phyloP scores from a whole-genome alignment of 2,113 vertebrate species.

The Nycticryphes semicollaris region DNA sequence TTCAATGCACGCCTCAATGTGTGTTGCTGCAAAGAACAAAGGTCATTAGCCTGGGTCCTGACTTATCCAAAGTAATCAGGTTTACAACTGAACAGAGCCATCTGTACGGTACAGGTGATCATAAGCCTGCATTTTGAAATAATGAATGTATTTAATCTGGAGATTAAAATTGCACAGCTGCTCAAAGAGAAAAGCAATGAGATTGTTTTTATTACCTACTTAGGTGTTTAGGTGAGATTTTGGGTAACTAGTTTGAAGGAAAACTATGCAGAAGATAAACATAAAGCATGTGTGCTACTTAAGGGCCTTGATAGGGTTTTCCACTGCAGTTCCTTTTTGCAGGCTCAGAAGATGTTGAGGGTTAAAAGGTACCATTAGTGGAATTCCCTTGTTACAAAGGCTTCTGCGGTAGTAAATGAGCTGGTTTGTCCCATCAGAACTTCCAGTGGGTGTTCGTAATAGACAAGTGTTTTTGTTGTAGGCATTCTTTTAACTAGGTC shows the following conservation, averaged over 20 bases:
- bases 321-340: neutral
- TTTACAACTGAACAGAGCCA: neutral
- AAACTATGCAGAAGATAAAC: neutral
- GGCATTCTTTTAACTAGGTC: neutral
- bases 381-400: neutral
- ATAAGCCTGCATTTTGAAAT: neutral
- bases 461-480: neutral
- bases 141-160: neutral
- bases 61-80: neutral
- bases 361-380: neutral
- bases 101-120: neutral
- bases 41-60: neutral
- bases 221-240: neutral
- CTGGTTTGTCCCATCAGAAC: neutral
- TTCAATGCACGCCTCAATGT: accelerated
- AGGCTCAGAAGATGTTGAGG: neutral
- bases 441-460: neutral
- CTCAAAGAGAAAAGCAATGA: neutral
- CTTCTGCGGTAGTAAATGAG: neutral
- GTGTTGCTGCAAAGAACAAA: neutral
- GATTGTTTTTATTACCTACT: neutral
- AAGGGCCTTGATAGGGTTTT: neutral
- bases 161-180: neutral
- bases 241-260: neutral
- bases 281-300: neutral